Conservation (phyloP, 2,888 invertebrate genomes). For the Spicauda simplicius region DNA sequence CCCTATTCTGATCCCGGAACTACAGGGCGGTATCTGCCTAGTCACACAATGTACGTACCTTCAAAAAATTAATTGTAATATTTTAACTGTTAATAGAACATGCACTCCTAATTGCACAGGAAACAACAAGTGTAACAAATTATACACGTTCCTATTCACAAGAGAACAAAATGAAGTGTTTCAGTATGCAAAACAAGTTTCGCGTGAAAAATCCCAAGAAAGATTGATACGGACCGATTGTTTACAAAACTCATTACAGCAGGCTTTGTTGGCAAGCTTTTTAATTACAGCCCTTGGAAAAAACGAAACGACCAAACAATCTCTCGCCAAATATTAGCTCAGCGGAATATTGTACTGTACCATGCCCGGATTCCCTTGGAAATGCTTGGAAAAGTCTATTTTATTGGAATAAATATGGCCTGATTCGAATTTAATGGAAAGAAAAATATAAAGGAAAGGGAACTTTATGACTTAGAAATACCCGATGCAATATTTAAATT, state of each 20-base stretch:
- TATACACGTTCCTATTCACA: neutral
- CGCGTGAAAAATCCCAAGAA: slow-evolving; percentile 20
- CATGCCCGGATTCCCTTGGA: neutral
- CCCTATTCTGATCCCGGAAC: too few species aligned
- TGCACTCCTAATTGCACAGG: neutral
- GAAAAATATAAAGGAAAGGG: neutral
- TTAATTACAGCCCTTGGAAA: slow-evolving; percentile 31
- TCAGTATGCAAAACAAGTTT: slow-evolving; percentile 27
- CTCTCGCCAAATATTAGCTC: slow-evolving; percentile 15
- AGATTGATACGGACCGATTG: slow-evolving; percentile 34
- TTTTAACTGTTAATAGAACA: too few species aligned
- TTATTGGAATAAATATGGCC: neutral
- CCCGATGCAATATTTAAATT: too few species aligned
- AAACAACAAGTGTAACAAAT: neutral
- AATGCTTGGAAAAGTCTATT: neutral
- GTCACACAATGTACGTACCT: too few species aligned
- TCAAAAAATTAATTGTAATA: too few species aligned
- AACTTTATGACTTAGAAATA: neutral
- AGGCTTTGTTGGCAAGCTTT: slow-evolving; percentile 30
- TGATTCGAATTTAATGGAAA: neutral
- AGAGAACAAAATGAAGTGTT: neutral
- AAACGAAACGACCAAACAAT: slow-evolving; percentile 18
- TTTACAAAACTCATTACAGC: slow-evolving; percentile 34
- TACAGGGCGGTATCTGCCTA: too few species aligned
- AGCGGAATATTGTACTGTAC: slow-evolving; percentile 13